Evolutionary conservation across 2,113 vertebrate genomes (phyloP), one percentile per base, ranked within the genome.

Genomic region (Vimba vimba): DNA sequence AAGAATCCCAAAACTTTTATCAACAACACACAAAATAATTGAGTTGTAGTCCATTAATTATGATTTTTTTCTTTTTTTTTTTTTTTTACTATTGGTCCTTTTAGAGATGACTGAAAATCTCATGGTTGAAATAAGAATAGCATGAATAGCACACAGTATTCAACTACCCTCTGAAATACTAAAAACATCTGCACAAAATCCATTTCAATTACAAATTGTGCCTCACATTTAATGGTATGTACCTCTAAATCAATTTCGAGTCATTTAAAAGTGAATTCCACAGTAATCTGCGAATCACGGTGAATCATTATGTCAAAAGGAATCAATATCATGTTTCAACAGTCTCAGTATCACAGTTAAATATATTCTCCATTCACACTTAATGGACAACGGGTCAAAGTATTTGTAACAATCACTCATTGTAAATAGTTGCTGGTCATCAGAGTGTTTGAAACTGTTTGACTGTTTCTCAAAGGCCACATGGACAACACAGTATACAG

Each of bases 11-110:
- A 91, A 89, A 36, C 52, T 84, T 82, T 30, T 85, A 86, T 90
- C 91, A 87, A 90, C 91, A 90, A 89, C 75, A 78, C 30, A 71
- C 8, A 43, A 86, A 76, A 87, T 73, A 88, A 66, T 79, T 47
- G 85, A 69, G 47, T 59, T 79, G 86, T 36, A 69, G 80, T 73
- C 82, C 30, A 84, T 64, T 36, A 69, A 87, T 68, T 47, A 73
- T 47, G 47, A 33, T 33, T 59, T 23, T n/a, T 50, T 68, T 82
- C 25, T 52, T 27, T 80, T 66, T 4, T 74, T 13, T 83, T n/a
- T 23, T 15, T 27, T 75, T 78, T 5, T n/a, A 21, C 17, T 30
- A 4, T 79, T 69, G 36, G 43, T 73, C n/a, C 47, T 23, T 25
- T 74, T 52, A 50, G 9, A 27, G 8, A 52, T 68, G 25, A 82